Conservation (phyloP, 2,797 vertebrate species). For the Lates japonicus region DNA sequence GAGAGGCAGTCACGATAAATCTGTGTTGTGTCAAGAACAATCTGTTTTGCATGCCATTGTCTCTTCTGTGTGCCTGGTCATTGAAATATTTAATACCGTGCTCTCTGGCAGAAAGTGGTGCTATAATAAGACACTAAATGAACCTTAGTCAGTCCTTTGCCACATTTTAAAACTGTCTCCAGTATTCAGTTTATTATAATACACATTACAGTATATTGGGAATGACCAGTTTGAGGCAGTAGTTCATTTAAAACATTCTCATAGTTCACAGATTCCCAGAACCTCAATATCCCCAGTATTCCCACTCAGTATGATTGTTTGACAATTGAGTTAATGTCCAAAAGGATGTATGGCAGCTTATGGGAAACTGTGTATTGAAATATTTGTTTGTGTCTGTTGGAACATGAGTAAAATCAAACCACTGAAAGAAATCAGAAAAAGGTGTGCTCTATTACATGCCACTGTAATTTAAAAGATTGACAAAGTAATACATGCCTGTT, state of each 20-base stretch:
- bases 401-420: neutral
- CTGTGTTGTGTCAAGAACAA: slow-evolving; percentile 55
- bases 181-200: neutral
- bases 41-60: slow-evolving; percentile 48
- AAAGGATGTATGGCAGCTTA: slow-evolving; percentile 1
- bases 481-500: neutral
- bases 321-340: neutral
- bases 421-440: neutral
- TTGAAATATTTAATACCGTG: slow-evolving; percentile 63
- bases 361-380: neutral
- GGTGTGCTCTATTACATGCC: neutral
- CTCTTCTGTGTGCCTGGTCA: slow-evolving; percentile 37
- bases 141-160: slow-evolving; percentile 10
- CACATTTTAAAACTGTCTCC: slow-evolving; percentile 9
- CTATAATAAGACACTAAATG: slow-evolving; percentile 32
- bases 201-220: too few relatives aligned
- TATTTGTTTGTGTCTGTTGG: neutral
- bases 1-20: slow-evolving; percentile 56
- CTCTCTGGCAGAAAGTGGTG: slow-evolving; percentile 34
- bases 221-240: neutral
- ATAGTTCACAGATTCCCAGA: too few relatives aligned
- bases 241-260: neutral
- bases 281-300: too few relatives aligned
- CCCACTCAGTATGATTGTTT: too few relatives aligned
- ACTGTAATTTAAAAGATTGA: neutral